phyloP scores from a whole-genome alignment of 2,113 vertebrate genomes.

The Malaclemys terrapin region DNA sequence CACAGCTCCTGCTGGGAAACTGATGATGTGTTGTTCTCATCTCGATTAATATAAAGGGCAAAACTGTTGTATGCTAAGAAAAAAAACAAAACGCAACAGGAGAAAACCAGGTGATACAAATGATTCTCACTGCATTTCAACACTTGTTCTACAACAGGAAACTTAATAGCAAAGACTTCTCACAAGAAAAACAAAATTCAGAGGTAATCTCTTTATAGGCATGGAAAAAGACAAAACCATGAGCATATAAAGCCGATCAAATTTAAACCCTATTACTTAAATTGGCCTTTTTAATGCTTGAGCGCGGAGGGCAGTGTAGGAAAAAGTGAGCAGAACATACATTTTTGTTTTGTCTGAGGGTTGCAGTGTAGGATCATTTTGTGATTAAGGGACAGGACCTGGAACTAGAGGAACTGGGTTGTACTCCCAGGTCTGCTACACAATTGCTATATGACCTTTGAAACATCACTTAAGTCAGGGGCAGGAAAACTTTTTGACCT shows the following conservation, averaged over 20 bases:
- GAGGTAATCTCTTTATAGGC: background rate
- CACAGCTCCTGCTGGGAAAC: conserved; percentile 92
- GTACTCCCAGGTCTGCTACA: background rate
- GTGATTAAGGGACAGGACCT: background rate
- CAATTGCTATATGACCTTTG: background rate
- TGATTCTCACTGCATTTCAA: conserved; percentile 19
- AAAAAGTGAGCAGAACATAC: background rate
- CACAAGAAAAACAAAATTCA: background rate
- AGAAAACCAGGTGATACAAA: conserved; percentile 67
- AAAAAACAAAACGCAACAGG: conserved; percentile 26
- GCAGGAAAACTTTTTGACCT: too few species aligned
- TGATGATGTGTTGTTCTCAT: conserved; percentile 96
- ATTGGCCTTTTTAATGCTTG: rapidly evolving
- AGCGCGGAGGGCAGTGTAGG: background rate
- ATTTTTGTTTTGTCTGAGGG: background rate
- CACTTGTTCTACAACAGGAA: background rate
- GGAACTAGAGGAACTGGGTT: background rate
- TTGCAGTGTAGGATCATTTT: background rate
- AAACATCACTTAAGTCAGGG: background rate
- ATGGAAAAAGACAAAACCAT: background rate
- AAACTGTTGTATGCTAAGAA: conserved; percentile 95
- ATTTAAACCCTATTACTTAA: background rate
- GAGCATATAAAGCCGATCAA: background rate
- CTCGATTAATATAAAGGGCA: conserved; percentile 98
- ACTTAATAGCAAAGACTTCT: background rate